Evolutionary conservation across 2,888 invertebrate species (phyloP).

Genomic region (Diarsia brunnea): DNA sequence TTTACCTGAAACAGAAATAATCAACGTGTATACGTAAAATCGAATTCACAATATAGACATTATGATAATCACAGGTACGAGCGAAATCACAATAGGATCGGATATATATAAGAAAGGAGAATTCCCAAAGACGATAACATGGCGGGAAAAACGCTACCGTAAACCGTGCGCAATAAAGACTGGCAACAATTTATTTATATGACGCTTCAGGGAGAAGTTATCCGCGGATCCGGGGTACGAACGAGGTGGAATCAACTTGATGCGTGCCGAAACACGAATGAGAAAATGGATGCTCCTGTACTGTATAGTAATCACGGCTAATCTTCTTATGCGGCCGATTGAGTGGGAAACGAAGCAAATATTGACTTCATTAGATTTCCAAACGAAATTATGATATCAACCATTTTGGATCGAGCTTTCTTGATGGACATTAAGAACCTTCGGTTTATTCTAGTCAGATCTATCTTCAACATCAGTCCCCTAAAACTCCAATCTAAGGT

Average conservation of each 20-base stretch:
- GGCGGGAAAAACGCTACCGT: conserved; percentile 85
- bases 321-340: conserved; percentile 74
- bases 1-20: conserved; percentile 32
- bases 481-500: not conserved
- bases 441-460: not conserved
- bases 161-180: conserved; percentile 88
- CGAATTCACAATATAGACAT: conserved; percentile 77
- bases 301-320: conserved; percentile 77
- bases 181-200: conserved; percentile 91
- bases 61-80: conserved; percentile 85
- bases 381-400: conserved; percentile 16
- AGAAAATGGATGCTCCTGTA: conserved; percentile 81
- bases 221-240: conserved; percentile 82
- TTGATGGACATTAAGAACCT: not conserved
- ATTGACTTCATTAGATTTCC: conserved; percentile 41
- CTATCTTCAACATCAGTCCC: not conserved
- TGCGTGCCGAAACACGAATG: conserved; percentile 82
- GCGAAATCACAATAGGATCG: conserved; percentile 85
- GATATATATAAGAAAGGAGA: conserved; percentile 81
- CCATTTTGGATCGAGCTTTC: not conserved
- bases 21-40: conserved; percentile 72
- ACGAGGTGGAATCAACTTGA: conserved; percentile 89
- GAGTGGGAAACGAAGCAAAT: conserved; percentile 56
- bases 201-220: conserved; percentile 89
- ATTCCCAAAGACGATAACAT: conserved; percentile 86